Conservation (phyloP, 2,113 vertebrate genomes). For the Tauraco erythrolophus region DNA sequence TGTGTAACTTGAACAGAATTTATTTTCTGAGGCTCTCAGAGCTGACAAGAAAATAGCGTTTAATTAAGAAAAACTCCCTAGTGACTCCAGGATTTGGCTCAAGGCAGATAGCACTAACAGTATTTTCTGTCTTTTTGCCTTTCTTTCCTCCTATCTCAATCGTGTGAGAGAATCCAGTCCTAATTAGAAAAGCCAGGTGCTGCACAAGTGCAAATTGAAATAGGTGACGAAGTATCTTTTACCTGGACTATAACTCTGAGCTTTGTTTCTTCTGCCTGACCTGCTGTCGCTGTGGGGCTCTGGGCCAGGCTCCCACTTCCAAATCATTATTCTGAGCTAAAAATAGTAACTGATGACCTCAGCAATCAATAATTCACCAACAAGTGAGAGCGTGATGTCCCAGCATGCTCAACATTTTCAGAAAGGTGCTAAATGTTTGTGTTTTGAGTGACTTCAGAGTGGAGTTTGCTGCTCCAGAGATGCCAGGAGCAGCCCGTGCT, state of each 20-base stretch:
- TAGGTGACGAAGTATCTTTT: background rate
- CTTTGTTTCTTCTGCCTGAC: background rate
- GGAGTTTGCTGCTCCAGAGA: background rate
- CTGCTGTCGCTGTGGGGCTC: background rate
- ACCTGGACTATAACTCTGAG: too few species aligned
- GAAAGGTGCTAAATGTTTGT: background rate
- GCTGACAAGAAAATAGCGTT: background rate
- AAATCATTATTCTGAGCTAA: background rate
- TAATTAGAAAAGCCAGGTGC: background rate
- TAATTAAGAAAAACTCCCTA: background rate
- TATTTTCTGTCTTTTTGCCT: background rate
- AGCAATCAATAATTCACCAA: background rate
- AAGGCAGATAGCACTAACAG: background rate
- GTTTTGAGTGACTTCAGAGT: background rate
- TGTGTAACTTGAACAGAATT: background rate
- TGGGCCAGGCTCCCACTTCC: background rate
- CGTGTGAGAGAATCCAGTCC: background rate
- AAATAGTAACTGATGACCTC: background rate
- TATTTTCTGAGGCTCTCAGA: background rate
- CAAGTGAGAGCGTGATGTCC: fast-evolving
- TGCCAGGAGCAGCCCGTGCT: background rate
- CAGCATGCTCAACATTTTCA: background rate
- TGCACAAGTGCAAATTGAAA: fast-evolving
- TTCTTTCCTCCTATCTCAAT: background rate
- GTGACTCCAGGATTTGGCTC: background rate